A percentile compares a stretch with the other conserved stretches of the same genome.
phyloP scores from a whole-genome alignment of 2,797 vertebrate species.

The Siniperca scherzeri region DNA sequence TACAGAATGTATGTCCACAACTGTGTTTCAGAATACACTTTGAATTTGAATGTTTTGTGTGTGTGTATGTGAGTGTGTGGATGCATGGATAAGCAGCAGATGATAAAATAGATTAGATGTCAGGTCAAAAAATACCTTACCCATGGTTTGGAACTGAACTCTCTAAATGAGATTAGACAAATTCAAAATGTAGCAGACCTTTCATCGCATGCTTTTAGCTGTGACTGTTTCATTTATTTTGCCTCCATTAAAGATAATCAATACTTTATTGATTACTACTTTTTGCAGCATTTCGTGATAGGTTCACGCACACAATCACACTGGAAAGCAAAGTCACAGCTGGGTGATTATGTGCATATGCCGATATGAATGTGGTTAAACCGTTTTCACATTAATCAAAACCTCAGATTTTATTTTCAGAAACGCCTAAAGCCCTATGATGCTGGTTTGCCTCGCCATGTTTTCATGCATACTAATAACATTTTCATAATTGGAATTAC shows the following conservation, averaged over 20 bases:
- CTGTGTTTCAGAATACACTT: conserved; percentile 1
- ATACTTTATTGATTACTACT: conserved; percentile 66
- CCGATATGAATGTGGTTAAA: conserved; percentile 35
- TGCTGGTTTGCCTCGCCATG: background rate
- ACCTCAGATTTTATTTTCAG: conserved; percentile 36
- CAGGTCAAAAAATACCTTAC: background rate
- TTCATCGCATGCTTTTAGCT: conserved; percentile 43
- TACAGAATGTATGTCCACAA: background rate
- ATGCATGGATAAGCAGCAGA: background rate
- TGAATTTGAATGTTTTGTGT: background rate
- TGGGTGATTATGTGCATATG: conserved; percentile 4
- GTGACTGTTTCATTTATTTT: conserved; percentile 45
- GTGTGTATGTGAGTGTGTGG: background rate
- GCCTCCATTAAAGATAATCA: conserved; percentile 71
- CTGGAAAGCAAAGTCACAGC: conserved; percentile 9
- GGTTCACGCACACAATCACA: conserved; percentile 5
- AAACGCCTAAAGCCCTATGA: conserved; percentile 1
- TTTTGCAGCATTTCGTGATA: conserved; percentile 42
- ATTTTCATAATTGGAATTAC: conserved; percentile 31
- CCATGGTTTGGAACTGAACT: background rate
- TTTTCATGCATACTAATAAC: conserved; percentile 10
- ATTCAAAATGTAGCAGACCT: conserved; percentile 20
- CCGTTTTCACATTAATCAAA: conserved; percentile 43
- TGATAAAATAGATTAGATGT: background rate
- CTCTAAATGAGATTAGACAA: background rate